Evolutionary conservation across 1,140 invertebrate genomes (phyloP).

Genomic region (Formica selysi): DNA sequence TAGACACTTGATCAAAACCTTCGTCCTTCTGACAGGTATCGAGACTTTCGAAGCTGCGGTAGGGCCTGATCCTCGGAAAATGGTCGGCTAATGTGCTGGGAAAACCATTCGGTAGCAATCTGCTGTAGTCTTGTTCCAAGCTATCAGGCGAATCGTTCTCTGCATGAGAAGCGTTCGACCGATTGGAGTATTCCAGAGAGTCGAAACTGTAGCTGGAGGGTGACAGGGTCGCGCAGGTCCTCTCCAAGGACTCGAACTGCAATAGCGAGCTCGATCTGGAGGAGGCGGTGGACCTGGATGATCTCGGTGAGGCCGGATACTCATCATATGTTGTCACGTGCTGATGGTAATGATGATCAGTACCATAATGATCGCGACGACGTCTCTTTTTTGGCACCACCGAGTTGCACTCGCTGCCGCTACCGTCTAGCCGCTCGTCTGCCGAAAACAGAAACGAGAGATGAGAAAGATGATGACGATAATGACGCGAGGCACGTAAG

Average conservation of each 20-base stretch:
- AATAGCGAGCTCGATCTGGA: constrained; percentile 91
- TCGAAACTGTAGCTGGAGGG: constrained; percentile 88
- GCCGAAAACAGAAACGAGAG: constrained; percentile 38
- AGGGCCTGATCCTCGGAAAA: constrained; percentile 81
- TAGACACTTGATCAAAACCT: constrained; percentile 50
- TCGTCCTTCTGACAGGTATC: constrained; percentile 78
- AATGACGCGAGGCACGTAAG: constrained; percentile 1
- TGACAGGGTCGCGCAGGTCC: constrained; percentile 88
- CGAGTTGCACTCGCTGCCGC: constrained; percentile 91
- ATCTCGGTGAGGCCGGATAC: constrained; percentile 84
- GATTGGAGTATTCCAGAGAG: constrained; percentile 86
- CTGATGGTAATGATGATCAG: constrained; percentile 78
- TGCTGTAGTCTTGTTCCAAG: constrained; percentile 84
- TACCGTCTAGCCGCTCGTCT: constrained; percentile 85
- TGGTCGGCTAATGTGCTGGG: constrained; percentile 59
- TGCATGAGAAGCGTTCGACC: constrained; percentile 79
- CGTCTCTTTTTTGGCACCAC: constrained; percentile 93
- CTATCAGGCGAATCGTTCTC: constrained; percentile 87
- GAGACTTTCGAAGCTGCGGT: constrained; percentile 85
- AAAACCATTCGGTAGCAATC: constrained; percentile 75
- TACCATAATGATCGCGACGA: constrained; percentile 86
- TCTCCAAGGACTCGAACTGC: constrained; percentile 93
- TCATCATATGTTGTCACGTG: constrained; percentile 78
- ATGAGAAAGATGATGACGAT: constrained; percentile 11
- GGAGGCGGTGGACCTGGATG: constrained; percentile 77